phyloP scores from a whole-genome alignment of 1,140 invertebrate species.

The Diorhabda carinulata region DNA sequence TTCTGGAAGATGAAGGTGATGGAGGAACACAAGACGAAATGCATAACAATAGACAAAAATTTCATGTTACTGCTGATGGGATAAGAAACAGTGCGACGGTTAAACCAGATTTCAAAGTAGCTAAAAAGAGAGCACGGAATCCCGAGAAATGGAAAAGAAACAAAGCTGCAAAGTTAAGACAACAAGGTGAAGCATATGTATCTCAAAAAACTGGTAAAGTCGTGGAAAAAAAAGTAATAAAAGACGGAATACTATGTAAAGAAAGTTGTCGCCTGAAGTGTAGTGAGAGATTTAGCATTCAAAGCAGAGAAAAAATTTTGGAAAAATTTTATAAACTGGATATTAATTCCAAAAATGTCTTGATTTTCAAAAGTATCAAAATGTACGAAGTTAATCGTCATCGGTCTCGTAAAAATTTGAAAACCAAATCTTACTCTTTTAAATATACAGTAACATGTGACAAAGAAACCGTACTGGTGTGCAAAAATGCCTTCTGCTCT shows the following conservation, averaged over 20 bases:
- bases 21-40: no score
- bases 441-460: conserved; percentile 1
- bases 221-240: neutral
- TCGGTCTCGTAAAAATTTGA: neutral
- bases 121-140: neutral
- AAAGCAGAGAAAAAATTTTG: conserved; percentile 4
- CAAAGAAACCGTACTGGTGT: conserved; percentile 4
- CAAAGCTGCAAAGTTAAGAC: neutral
- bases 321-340: neutral
- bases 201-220: neutral
- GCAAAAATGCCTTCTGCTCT: conserved; percentile 13
- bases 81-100: no score
- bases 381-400: neutral
- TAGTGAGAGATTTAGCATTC: neutral
- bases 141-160: conserved; percentile 7
- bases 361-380: conserved; percentile 13
- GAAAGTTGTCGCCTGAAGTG: no score
- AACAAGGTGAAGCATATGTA: neutral
- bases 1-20: no score
- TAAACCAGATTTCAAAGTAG: no score
- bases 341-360: conserved; percentile 49
- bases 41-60: no score
- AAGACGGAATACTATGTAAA: neutral
- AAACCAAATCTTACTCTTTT: conserved; percentile 1
- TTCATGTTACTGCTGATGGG: no score